A percentile compares a stretch with the other conserved stretches of the same genome.
These are phyloP conservation scores for Coluber constrictor DNA, from an alignment of 2,797 vertebrate species.

Conservation along the genomic window DNA sequence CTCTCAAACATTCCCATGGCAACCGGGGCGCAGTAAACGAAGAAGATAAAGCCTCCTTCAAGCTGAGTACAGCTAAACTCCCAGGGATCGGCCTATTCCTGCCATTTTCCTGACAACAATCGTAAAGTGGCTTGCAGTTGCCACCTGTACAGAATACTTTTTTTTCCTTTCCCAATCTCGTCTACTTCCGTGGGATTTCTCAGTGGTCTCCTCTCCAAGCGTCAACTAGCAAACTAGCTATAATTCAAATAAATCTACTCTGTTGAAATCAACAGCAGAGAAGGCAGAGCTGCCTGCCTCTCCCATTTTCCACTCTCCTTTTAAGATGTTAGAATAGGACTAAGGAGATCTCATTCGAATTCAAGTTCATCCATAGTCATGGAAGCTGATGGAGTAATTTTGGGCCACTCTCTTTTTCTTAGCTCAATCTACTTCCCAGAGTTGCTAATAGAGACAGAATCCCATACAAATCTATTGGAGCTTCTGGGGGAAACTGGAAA, in stretches of 20 bases:
- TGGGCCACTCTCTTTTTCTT: not conserved
- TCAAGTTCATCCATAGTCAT: not conserved
- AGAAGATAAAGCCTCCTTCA: not conserved
- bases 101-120: not conserved
- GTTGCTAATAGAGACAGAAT: not conserved
- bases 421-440: not conserved
- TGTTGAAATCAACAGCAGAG: constrained; percentile 53
- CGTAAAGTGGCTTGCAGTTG: not conserved
- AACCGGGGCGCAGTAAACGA: constrained; percentile 33
- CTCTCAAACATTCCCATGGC: constrained; percentile 53
- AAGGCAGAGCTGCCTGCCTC: constrained; percentile 29
- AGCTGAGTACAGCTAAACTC: not conserved
- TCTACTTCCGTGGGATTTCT: not conserved
- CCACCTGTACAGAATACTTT: not conserved
- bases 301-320: not conserved
- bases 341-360: constrained; percentile 15
- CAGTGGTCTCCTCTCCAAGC: not conserved
- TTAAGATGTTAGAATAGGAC: constrained; percentile 8
- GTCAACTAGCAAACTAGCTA: constrained; percentile 18
- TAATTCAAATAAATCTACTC: constrained; percentile 60
- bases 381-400: not conserved
- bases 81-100: not conserved
- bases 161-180: not conserved
- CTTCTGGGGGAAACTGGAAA: not conserved
- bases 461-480: not conserved